phyloP scores from a whole-genome alignment of 2,888 invertebrate genomes.

The Augiades crinisus region DNA sequence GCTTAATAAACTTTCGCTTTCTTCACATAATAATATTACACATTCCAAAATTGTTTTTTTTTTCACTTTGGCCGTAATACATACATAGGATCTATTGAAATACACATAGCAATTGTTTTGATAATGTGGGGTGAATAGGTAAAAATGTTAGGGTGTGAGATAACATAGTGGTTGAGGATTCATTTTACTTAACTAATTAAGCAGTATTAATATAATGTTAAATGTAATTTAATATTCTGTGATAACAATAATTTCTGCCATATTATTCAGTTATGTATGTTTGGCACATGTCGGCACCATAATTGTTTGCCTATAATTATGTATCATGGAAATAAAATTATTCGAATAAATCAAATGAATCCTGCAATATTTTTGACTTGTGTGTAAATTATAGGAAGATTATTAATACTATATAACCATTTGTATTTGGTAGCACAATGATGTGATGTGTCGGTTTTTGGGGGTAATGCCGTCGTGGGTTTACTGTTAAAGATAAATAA shows the following conservation, averaged over 20 bases:
- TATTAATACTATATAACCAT: no score
- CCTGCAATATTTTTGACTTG: not conserved
- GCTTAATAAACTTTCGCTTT: no score
- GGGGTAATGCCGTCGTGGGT: no score
- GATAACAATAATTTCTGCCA: conserved; percentile 38
- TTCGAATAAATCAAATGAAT: not conserved
- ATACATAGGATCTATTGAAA: no score
- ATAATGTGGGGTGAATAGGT: not conserved
- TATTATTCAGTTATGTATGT: conserved; percentile 21
- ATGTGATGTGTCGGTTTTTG: no score
- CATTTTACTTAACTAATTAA: conserved; percentile 30
- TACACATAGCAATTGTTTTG: no score
- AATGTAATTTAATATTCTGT: conserved; percentile 37
- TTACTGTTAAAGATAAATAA: no score
- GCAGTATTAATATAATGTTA: conserved; percentile 28
- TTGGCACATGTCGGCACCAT: conserved; percentile 29
- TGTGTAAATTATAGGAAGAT: not conserved
- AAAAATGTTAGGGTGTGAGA: not conserved
- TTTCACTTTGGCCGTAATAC: no score
- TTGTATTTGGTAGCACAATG: no score
- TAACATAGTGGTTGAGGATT: conserved; percentile 20
- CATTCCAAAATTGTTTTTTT: no score
- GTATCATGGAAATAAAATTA: not conserved
- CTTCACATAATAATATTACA: no score
- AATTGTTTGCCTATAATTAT: conserved; percentile 23